These are phyloP conservation scores for Gracilinanus agilis DNA, from an alignment of 2,113 vertebrate species.

Conservation along the genomic window DNA sequence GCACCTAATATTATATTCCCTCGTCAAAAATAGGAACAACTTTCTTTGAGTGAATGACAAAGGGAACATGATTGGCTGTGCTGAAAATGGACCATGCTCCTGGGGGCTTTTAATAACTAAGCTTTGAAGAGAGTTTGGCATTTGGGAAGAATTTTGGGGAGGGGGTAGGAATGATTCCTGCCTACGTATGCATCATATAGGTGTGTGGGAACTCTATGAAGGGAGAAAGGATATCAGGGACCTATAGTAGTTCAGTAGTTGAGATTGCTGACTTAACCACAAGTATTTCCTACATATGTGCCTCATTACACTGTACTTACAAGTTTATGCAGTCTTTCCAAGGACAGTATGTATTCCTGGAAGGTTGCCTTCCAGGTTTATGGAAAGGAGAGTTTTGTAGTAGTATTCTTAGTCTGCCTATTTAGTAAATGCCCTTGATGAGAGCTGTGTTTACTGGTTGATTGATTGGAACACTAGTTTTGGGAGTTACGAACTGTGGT, in stretches of 20 bases:
- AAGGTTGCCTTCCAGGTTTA: background rate
- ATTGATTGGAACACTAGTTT: background rate
- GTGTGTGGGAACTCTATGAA: background rate
- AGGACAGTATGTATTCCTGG: background rate
- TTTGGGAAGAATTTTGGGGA: background rate
- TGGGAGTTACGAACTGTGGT: background rate
- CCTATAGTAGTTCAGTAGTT: background rate
- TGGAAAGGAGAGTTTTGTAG: too few relatives aligned
- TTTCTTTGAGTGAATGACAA: background rate
- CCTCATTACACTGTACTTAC: background rate
- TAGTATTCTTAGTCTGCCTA: background rate
- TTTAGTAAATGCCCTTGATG: background rate
- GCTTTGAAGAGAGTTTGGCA: background rate
- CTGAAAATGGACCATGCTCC: background rate
- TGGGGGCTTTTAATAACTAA: background rate
- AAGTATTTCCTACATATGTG: background rate
- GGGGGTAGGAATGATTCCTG: background rate
- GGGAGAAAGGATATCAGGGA: background rate
- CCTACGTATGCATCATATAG: background rate
- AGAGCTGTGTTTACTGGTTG: background rate
- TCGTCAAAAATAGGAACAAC: background rate
- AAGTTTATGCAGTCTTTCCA: background rate
- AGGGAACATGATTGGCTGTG: background rate
- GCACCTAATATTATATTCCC: background rate
- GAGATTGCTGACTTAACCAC: background rate